Evolutionary conservation across 2,113 vertebrate species (phyloP).

Genomic region (Pteropus alecto): DNA sequence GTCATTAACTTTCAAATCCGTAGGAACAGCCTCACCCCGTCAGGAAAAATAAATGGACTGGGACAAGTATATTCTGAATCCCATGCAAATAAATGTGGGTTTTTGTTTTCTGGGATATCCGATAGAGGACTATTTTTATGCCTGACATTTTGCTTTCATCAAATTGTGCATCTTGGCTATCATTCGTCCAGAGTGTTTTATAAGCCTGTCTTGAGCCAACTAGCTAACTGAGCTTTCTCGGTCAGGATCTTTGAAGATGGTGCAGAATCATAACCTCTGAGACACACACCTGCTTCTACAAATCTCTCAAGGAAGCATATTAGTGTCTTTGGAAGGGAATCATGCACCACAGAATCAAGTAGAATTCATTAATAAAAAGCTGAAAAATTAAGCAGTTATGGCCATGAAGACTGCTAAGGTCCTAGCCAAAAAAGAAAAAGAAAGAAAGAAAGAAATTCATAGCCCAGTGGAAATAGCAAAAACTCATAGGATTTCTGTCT

Average conservation of each 20-base stretch:
- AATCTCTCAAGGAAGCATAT: not conserved
- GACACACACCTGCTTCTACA: not conserved
- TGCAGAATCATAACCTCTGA: not conserved
- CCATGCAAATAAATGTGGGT: not conserved
- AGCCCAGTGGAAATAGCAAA: not conserved
- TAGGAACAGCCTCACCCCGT: not conserved
- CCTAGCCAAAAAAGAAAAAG: not conserved
- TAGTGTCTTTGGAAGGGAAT: not conserved
- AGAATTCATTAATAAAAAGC: slow-evolving; percentile 12
- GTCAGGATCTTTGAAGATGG: not conserved
- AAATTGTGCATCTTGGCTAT: not conserved
- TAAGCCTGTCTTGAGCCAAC: not conserved
- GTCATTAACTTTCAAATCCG: not conserved
- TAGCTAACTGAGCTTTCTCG: not conserved
- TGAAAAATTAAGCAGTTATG: not conserved
- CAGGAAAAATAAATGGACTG: not conserved
- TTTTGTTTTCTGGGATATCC: not conserved
- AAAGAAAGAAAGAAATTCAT: not conserved
- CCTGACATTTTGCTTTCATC: slow-evolving; percentile 8
- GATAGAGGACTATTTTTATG: not conserved
- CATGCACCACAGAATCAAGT: not conserved
- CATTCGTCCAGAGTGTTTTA: not conserved
- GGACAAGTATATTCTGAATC: not conserved
- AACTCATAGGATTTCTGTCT: not conserved
- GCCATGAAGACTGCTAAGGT: not conserved